Percentiles rank a stretch among this genome's conserved stretches.
Evolutionary conservation across 1,140 invertebrate species (phyloP).

Genomic region (Dolichoris vasculosae): DNA sequence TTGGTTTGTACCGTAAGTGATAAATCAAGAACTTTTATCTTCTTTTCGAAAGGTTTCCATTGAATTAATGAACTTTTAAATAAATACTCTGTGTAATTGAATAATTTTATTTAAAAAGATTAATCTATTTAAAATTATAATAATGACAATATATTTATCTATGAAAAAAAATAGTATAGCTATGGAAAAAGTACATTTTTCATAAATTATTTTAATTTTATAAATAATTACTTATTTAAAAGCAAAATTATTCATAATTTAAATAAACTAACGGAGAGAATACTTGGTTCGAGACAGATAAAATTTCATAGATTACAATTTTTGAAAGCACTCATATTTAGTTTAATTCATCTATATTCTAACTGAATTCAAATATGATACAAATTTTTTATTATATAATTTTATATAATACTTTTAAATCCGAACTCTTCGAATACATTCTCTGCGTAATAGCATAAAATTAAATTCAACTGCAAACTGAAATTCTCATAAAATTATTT

Average conservation of each 20-base stretch:
- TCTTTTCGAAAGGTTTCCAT: neutral
- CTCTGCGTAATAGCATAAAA: too few relatives aligned
- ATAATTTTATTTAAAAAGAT: neutral
- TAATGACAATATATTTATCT: neutral
- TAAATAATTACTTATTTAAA: too few relatives aligned
- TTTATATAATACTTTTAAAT: neutral
- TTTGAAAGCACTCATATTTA: too few relatives aligned
- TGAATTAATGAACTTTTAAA: neutral
- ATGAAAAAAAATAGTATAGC: too few relatives aligned
- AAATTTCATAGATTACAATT: too few relatives aligned
- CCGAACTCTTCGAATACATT: neutral
- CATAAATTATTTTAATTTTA: too few relatives aligned
- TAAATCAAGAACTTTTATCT: constrained; percentile 20
- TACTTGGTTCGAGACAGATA: neutral
- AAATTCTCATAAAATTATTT: too few relatives aligned
- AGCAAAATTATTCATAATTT: neutral
- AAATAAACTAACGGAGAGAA: neutral
- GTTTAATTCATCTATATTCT: neutral
- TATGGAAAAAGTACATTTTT: too few relatives aligned
- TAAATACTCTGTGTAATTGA: neutral
- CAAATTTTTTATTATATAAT: neutral
- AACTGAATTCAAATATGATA: neutral
- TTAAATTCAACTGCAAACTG: too few relatives aligned
- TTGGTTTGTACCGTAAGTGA: neutral
- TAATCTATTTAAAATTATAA: neutral